Conservation (phyloP, 2,888 invertebrate genomes). For the Agrochola macilenta region DNA sequence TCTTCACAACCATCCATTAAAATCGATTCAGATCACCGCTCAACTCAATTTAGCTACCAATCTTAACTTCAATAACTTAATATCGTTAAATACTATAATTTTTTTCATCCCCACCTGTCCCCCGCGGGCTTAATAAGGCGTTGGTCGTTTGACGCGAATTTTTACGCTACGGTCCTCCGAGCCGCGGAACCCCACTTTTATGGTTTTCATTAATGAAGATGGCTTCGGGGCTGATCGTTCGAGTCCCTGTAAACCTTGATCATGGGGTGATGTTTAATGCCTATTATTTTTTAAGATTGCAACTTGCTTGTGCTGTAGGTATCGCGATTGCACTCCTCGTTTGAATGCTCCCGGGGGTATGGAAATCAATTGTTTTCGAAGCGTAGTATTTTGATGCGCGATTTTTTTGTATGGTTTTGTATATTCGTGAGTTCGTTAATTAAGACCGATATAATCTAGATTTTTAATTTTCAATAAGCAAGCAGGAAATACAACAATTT, state of each 20-base stretch:
- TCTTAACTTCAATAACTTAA: slow-evolving; percentile 78
- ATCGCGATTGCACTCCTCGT: slow-evolving; percentile 54
- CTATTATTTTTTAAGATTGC: slow-evolving; percentile 79
- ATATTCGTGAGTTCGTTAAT: neutral
- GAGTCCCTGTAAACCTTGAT: slow-evolving; percentile 80
- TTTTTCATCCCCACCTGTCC: slow-evolving; percentile 77
- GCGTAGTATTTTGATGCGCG: slow-evolving; percentile 17
- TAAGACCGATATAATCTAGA: neutral
- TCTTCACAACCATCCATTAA: slow-evolving; percentile 16
- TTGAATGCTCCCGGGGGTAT: slow-evolving; percentile 40
- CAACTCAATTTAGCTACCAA: slow-evolving; percentile 70
- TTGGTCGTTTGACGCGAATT: slow-evolving; percentile 83
- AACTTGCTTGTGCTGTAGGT: slow-evolving; percentile 66
- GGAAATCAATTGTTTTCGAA: slow-evolving; percentile 57
- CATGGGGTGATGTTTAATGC: slow-evolving; percentile 83
- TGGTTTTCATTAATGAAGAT: slow-evolving; percentile 88
- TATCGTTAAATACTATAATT: slow-evolving; percentile 82
- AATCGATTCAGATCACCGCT: slow-evolving; percentile 47
- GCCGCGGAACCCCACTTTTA: slow-evolving; percentile 80
- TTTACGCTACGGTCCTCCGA: slow-evolving; percentile 70
- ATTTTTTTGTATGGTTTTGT: neutral
- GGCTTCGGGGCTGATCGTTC: slow-evolving; percentile 87
- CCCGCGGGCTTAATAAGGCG: slow-evolving; percentile 85
- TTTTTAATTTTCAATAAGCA: neutral
- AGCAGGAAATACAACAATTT: neutral